Base-by-base conservation (phyloP, 2,797 vertebrate species). In the Scomberomorus guttatus region DNA sequence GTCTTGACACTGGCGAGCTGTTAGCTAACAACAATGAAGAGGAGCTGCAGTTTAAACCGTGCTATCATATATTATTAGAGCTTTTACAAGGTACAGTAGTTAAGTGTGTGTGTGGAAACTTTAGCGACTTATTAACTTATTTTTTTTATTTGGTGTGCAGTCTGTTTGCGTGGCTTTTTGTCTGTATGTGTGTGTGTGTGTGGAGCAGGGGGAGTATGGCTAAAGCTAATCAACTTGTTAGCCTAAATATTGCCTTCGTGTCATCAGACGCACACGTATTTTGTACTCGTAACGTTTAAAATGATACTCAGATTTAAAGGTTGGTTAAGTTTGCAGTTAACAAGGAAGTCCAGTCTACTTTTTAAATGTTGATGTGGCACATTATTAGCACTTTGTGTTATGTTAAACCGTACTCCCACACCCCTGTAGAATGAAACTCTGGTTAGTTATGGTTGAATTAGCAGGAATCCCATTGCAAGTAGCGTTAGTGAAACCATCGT, bases 1-100 rank as follows among this genome's bases (percentile, higher is more conserved):
- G 0, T 0, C 55, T 54, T 83, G 46, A 76, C 42, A 2, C 3
- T 18, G 13, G 10, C 54, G 3, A 29, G 10, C 11, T 32, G 18
- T 50, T 46, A 6, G 76, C 82, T 81, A 73, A 88, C 77, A 90
- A 89, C 87, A 86, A 91, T 78, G 61, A 80, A n/a, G 12, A 77
- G 24, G 0, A 11, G 13, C 1, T 57, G 34, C 56, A 7, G 1
- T 44, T 12, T 37, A 34, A 68, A 55, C 3, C 1, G 14, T 27
- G 5, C 1, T n/a, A 0, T 46, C 1, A 12, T 4, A 6, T 37
- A 42, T 54, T 22, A 9, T 27, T 25, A 2, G n/a, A 20, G 4
- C 56, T 61, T 55, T 59, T 44, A 3, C 27, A 54, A 87, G 88
- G 86, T 89, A 84, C 9, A 46, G 56, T 61, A 11, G 1, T 3